Conservation (phyloP, 1,140 invertebrate species). For the Drosophila athabasca region DNA sequence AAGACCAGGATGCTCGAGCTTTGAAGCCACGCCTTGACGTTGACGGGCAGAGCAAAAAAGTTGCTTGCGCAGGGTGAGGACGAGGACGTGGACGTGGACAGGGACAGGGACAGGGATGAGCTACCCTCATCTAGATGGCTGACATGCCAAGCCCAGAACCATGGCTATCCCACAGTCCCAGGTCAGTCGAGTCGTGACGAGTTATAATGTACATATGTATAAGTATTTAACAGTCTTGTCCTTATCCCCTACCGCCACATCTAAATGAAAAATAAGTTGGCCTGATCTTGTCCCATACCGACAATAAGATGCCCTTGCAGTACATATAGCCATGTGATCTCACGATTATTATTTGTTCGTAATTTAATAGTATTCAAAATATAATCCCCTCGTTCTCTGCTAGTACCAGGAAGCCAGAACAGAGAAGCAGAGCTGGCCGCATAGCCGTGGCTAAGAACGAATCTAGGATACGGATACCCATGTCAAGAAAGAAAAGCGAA, state of each 20-base stretch:
- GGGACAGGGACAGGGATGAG: background rate
- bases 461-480: conserved; percentile 75
- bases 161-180: background rate
- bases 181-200: conserved; percentile 17
- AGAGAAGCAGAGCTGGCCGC: no score
- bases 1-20: background rate
- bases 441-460: conserved; percentile 28
- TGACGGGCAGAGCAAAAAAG: conserved; percentile 67
- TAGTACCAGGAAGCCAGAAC: no score
- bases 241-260: no score
- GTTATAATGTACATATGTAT: conserved; percentile 56
- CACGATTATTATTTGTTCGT: no score
- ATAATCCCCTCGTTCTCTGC: no score
- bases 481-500: conserved; percentile 65
- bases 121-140: conserved; percentile 67
- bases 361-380: no score
- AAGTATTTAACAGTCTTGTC: conserved; percentile 33
- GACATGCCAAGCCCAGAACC: conserved; percentile 48
- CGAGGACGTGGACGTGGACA: no score
- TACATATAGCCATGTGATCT: no score
- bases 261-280: no score
- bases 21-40: conserved; percentile 60
- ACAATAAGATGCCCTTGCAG: no score
- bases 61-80: background rate
- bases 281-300: no score